These are phyloP conservation scores for Amblyteles armatorius DNA, from an alignment of 2,888 invertebrate genomes.

Conservation along the genomic window DNA sequence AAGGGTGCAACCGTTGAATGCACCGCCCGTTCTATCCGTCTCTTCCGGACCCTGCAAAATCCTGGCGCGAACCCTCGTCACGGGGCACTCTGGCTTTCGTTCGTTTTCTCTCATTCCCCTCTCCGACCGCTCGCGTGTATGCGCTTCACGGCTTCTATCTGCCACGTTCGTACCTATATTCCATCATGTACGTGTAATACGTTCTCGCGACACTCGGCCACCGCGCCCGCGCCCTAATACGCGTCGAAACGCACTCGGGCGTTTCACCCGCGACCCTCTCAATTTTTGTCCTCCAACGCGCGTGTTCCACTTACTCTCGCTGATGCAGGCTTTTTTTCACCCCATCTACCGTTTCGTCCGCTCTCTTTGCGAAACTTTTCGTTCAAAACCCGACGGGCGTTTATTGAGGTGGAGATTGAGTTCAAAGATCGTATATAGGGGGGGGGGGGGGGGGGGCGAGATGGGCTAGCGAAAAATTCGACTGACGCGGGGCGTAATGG, in stretches of 20 bases:
- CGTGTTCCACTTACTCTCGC: constrained; percentile 2
- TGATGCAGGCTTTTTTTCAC: not conserved
- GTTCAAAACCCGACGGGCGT: not conserved
- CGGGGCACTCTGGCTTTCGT: constrained; percentile 28
- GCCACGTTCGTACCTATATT: not conserved
- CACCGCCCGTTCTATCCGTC: constrained; percentile 43
- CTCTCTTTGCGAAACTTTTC: not conserved
- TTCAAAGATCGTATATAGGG: not conserved
- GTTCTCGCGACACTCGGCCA: constrained; percentile 61
- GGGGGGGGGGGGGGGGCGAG: too few species aligned
- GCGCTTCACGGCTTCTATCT: constrained; percentile 20
- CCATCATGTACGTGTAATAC: not conserved
- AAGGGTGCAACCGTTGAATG: constrained; percentile 69
- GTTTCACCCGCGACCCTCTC: constrained; percentile 28
- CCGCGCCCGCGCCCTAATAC: constrained; percentile 40
- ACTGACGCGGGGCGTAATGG: too few species aligned
- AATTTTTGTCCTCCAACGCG: constrained; percentile 21
- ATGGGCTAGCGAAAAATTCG: too few species aligned
- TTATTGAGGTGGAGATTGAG: not conserved
- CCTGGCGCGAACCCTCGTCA: constrained; percentile 52
- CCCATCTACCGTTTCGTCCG: not conserved
- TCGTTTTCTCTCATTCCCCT: constrained; percentile 32
- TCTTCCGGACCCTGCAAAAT: constrained; percentile 63
- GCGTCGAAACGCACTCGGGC: constrained; percentile 36
- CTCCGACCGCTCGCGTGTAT: constrained; percentile 31